Evolutionary conservation across 2,888 invertebrate genomes (phyloP), one percentile per base, ranked within the genome.

Genomic region (Ethmia dodecea): DNA sequence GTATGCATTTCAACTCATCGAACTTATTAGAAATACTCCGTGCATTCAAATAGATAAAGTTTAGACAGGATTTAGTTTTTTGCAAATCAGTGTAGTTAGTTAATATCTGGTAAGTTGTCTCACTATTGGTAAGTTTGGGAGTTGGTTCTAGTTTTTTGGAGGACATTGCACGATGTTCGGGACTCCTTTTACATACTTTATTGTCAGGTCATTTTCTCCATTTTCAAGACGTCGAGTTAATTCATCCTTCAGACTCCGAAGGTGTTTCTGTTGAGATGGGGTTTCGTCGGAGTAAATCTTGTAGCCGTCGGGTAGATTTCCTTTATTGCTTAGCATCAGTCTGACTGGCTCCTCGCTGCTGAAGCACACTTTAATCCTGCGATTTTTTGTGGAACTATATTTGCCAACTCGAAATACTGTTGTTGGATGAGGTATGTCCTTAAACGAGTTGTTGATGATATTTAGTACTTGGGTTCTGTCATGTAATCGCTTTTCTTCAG

Each of bases 1-100:
- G 5, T 29, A 49, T 33, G n/a, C 49, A 52, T 29, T 41, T 37
- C 5, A 49, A 38, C 30, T 52, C 49, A 13, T 52, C 49, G 4
- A 54, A 33, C 31, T 48, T 52, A 1, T 20, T 48, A 3, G 39
- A 28, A 8, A 53, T 49, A 34, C 51, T 56, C 2, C 52, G 40
- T 24, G 44, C 13, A 31, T 56, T 56, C 0, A 44, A 38, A 30
- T 54, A 56, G 5, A 56, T 33, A 29, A 46, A 48, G 29, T 40
- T 33, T 28, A 53, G 25, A 0, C 42, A 45, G 1, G 43, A 43
- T 16, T 38, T 15, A 4, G 29, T 25, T 5, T 33, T 4, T 6
- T 43, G 38, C 13, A 54, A 25, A 13, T 46, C 40, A 24, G 44
- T 39, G 18, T 53, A 49, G 16, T 35, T 49, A 4, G 34, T 28